Evolutionary conservation across 2,113 vertebrate genomes (phyloP).

Genomic region (Lepus americanus): DNA sequence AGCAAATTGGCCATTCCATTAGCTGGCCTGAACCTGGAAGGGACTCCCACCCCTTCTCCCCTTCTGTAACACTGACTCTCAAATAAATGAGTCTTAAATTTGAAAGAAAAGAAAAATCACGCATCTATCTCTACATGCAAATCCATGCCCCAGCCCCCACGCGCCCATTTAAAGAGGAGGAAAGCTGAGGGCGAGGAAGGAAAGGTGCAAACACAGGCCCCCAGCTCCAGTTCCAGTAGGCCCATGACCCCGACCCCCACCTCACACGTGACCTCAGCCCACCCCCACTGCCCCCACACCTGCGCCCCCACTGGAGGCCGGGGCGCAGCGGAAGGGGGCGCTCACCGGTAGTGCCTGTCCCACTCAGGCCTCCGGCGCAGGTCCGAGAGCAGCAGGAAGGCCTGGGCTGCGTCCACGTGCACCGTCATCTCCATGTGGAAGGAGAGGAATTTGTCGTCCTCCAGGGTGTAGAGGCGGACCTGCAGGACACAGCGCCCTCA

Average conservation of each 20-base stretch:
- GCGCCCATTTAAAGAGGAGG: neutral
- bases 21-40: neutral
- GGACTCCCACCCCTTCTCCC: too few relatives aligned
- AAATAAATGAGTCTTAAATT: too few relatives aligned
- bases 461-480: slow-evolving; percentile 94
- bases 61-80: too few relatives aligned
- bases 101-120: neutral
- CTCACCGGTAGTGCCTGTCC: slow-evolving; percentile 95
- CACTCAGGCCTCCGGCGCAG: slow-evolving; percentile 92
- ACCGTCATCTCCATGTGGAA: slow-evolving; percentile 94
- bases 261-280: neutral
- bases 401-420: slow-evolving; percentile 86
- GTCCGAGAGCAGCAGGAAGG: slow-evolving; percentile 94
- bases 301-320: too few relatives aligned
- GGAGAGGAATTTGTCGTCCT: slow-evolving; percentile 95
- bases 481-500: slow-evolving; percentile 70
- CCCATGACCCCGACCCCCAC: neutral
- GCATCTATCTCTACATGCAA: neutral
- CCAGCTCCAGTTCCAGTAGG: neutral
- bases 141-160: neutral
- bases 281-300: rapidly evolving
- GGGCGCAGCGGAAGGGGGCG: slow-evolving; percentile 46
- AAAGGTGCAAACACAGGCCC: neutral
- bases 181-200: neutral
- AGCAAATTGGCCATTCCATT: neutral